Base-by-base conservation (phyloP, 1,140 invertebrate genomes). In the Drosophila auraria region DNA sequence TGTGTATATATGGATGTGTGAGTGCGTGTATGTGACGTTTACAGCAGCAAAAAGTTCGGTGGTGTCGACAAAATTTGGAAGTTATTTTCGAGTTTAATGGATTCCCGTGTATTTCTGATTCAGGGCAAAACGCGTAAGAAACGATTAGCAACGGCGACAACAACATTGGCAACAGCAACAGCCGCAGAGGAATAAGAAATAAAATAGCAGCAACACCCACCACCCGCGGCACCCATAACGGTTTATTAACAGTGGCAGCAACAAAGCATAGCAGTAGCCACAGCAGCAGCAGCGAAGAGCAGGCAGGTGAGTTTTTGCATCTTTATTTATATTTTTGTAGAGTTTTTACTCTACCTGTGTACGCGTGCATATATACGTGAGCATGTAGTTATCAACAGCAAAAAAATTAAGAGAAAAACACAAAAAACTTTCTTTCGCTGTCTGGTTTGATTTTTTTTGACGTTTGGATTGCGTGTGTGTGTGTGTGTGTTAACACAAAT, bases 11-110 rank as follows among this genome's bases (percentile, higher is more conserved):
- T 25, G 15, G 60, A 33, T 51, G 49, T 51, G 71, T 64, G 44
- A 75, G 75, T 81, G 53, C 58, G 40, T 65, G 50, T 73, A 58
- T 72, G 69, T 87, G 82, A 86, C 82, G 83, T 86, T 87, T 87
- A 82, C 82, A 86, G 59, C 63, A 77, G 64, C 44, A 68, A 80
- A 71, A 69, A 80, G 62, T 56, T 66, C 50, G 59, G 42, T 53
- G 49, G 82, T 86, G 54, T 81, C 78, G 60, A 86, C 53, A 50
- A 84, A 84, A 86, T 84, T 82, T 78, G 20, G 17, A 53, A 74
- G 82, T 86, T 54, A 84, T 78, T 73, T 65, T 84, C 42, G 54
- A 61, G 61, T 70, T 57, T 72, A 58, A 72, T 72, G 70, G 69
- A 61, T 63, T 63, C 27, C 20, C 40, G 63, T 63, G 54, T 23